Evolutionary conservation across 64 coral and sea anemone species (phyloP), one percentile per base, ranked within the genome.

Genomic region (Dendronephthya gigantea): DNA sequence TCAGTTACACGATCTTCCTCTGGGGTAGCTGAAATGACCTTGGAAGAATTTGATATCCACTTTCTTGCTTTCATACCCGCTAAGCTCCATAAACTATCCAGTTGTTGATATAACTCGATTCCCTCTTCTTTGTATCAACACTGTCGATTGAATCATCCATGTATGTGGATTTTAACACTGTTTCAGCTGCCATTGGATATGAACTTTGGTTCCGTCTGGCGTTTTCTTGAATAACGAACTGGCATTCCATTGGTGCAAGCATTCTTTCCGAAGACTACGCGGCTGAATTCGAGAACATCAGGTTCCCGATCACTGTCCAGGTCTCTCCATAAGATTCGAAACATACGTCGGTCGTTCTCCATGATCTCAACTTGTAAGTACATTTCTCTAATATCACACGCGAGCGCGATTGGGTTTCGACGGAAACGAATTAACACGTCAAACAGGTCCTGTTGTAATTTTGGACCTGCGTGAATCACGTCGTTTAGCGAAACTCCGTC

Each of bases 371-470:
- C 37, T 39, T 79, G 31, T 39, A 79, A 39, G 36, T 79, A 79
- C 27, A 79, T 79, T 39, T 76, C 69, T 16, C 36, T 79, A 39
- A 79, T 79, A 9, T 79, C 72, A 50, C 37, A 66, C 15, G 40
- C 41, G 34, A 39, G 40, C 7, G 35, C 12, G 49, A 62, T 39
- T 40, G 86, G 68, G 47, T 82, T 37, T 39, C 39, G 62, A 6
- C 85, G 9, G 85, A 87, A 47, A 30, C 23, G 36, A 11, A 87
- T 41, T 19, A 79, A 79, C 32, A 79, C 72, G 72, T 79, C 72
- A 39, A 79, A 35, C 4, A 79, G 31, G 9, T 79, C 72, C 30
- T 79, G 72, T 19, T 79, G 11, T 39, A 79, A 22, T 39, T 79
- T 79, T 29, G 72, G 72, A 0, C 72, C 72, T 1, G 72, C 29